Conservation (phyloP, 2,113 vertebrate genomes). For the Pseudorhombus dupliciocellatus region DNA sequence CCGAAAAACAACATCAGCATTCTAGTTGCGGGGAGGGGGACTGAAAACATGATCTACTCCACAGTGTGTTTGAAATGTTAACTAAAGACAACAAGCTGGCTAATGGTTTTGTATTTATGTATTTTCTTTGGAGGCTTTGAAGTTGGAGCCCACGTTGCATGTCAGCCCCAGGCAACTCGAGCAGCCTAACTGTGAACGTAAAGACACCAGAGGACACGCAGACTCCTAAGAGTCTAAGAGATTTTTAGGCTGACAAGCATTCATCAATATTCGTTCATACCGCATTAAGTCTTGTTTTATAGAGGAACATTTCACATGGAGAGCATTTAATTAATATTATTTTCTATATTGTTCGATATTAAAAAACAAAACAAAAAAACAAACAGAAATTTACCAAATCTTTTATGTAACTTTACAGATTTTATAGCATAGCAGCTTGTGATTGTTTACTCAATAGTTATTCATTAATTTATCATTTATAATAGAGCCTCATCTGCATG, state of each 20-base stretch:
- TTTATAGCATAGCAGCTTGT: too few relatives aligned
- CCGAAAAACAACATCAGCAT: constrained; percentile 72
- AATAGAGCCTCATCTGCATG: neutral
- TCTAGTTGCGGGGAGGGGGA: constrained; percentile 42
- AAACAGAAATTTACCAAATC: too few relatives aligned
- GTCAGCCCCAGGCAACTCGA: constrained; percentile 57
- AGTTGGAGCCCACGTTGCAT: constrained; percentile 64
- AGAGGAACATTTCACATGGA: neutral
- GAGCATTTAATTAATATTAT: neutral
- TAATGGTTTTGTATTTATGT: constrained; percentile 82
- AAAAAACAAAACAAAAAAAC: too few relatives aligned
- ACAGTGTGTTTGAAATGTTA: constrained; percentile 80
- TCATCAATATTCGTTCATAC: neutral
- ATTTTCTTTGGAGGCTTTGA: constrained; percentile 81
- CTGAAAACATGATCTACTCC: constrained; percentile 70
- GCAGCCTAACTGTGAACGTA: constrained; percentile 55
- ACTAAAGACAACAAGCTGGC: constrained; percentile 79
- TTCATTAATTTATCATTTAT: neutral
- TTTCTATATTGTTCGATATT: too few relatives aligned
- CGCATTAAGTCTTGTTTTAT: neutral
- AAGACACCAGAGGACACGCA: constrained; percentile 33
- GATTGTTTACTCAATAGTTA: too few relatives aligned
- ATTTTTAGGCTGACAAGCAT: neutral
- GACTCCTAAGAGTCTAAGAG: constrained; percentile 10
- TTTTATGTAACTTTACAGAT: too few relatives aligned